Evolutionary conservation across 1,140 invertebrate genomes (phyloP).

Genomic region (Drosophila melanogaster): DNA sequence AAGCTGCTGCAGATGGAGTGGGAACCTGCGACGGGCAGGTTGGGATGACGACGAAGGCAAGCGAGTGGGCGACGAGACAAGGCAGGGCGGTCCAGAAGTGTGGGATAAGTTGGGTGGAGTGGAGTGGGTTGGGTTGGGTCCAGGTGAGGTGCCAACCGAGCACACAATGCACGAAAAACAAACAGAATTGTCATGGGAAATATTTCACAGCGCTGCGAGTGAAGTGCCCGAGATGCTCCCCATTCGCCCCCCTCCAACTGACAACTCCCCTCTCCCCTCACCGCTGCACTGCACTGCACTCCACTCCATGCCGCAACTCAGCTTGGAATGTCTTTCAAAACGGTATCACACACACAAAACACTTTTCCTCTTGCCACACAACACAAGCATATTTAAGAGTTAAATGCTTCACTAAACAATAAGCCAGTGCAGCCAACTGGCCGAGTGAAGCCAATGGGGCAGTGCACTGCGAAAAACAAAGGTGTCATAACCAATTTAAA

Average conservation of each 20-base stretch:
- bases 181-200: slow-evolving; percentile 83
- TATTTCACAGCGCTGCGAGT: slow-evolving; percentile 64
- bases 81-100: slow-evolving; percentile 38
- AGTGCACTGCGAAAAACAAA: slow-evolving; percentile 9
- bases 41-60: slow-evolving; percentile 31
- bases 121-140: background rate
- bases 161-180: slow-evolving; percentile 81
- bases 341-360: slow-evolving; percentile 80
- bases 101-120: slow-evolving; percentile 29
- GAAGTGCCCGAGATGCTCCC: slow-evolving; percentile 43
- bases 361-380: slow-evolving; percentile 73
- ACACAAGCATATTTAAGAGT: slow-evolving; percentile 80
- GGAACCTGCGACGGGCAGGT: slow-evolving; percentile 23
- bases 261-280: background rate
- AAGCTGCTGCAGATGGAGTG: slow-evolving; percentile 20
- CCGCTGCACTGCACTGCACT: no score
- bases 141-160: slow-evolving; percentile 55
- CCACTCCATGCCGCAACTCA: background rate
- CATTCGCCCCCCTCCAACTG: slow-evolving; percentile 7
- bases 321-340: slow-evolving; percentile 66
- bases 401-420: slow-evolving; percentile 83
- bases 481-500: no score
- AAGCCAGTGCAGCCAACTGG: slow-evolving; percentile 55
- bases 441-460: slow-evolving; percentile 7
- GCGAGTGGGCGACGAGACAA: slow-evolving; percentile 69